Base-by-base conservation (phyloP, 2,888 invertebrate genomes). In the Cordilura impudica region DNA sequence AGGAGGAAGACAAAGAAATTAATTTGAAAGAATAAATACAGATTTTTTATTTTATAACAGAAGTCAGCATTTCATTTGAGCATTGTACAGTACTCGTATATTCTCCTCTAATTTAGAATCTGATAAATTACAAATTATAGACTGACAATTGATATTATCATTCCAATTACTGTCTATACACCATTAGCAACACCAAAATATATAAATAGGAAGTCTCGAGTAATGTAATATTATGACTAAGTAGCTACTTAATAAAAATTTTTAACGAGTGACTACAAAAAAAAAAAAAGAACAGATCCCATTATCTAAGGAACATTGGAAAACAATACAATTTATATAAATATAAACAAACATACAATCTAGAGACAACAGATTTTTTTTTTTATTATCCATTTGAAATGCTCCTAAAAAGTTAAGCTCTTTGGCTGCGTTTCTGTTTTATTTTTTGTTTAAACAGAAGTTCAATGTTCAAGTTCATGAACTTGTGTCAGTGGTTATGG, bases 391-490 rank as follows among this genome's bases (percentile, higher is more conserved):
- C 43, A 12, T 19, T 39, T n/a, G n/a, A n/a, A 6, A 26, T 45
- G 26, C 26, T 10, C 12, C 10, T 14, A 12, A 26, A 47, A 21
- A 53, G 10, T 43, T 35, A 49, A 77, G 39, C 51, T 69, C 54
- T 58, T 61, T 58, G 43, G 23, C 8, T 23, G 47, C 35, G n/a
- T 29, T 60, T 45, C 8, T 14, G 7, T 35, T 47, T 45, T 66
- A 19, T 16, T 10, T 18, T 45, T 47, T 21, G 31, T 67, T 74
- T 49, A 66, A 61, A 56, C 60, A 78, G 21, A 74, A 74, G 74
- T 79, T 74, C 70, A 78, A 56, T 74, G 70, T 71, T 75, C 66
- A 79, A 79, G 79, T 79, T 79, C 79, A 79, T 75, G 75, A 79
- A 79, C 79, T 79, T 75, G 56, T 61, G 54, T 65, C 35, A 39